Base-by-base conservation (phyloP, 2,888 invertebrate genomes). In the Hirtodrosophila cameraria region DNA sequence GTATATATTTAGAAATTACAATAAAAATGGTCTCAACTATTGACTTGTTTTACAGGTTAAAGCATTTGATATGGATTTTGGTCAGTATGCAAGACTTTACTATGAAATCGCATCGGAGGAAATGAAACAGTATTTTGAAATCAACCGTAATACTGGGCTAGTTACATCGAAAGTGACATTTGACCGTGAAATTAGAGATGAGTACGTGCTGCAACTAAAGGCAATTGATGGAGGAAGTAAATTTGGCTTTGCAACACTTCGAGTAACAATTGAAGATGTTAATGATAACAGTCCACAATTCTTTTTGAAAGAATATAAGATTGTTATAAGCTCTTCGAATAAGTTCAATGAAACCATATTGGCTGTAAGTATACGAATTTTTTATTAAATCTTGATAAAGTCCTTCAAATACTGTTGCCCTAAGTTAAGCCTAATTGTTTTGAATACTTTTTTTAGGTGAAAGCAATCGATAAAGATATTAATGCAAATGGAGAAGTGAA, bases 241-340 rank as follows among this genome's bases (percentile, higher is more conserved):
- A 88, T 93, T 95, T 62, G 94, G 95, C 13, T 95, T 95, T 90
- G 92, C 96, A 35, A 92, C 93, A 25, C 93, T 97, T 67, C 93
- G 95, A 89, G 95, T 98, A 31, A 94, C 94, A 89, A 95, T 98
- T 41, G 92, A 92, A 15, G 97, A 98, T 91, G 93, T 94, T 68
- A 97, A 97, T 91, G 97, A 97, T 89, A 95, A 96, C 90, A 92
- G 94, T 45, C 97, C 98, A 0, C 91, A 91, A 53, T 97, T 97
- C 90, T 92, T 94, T 65, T 92, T 95, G 58, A 93, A 93, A 70
- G 94, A 96, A 90, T 97, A 97, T 90, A 94, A 95, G 90, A 94
- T 94, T 25, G 94, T 94, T 55, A 94, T 95, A 68, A 93, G 93
- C 73, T 92, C 92, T 31, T 94, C 94, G 82, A 89, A 92, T 36